Conservation (phyloP, 92 coral and sea anemone species). For the Parazoanthus swiftii region DNA sequence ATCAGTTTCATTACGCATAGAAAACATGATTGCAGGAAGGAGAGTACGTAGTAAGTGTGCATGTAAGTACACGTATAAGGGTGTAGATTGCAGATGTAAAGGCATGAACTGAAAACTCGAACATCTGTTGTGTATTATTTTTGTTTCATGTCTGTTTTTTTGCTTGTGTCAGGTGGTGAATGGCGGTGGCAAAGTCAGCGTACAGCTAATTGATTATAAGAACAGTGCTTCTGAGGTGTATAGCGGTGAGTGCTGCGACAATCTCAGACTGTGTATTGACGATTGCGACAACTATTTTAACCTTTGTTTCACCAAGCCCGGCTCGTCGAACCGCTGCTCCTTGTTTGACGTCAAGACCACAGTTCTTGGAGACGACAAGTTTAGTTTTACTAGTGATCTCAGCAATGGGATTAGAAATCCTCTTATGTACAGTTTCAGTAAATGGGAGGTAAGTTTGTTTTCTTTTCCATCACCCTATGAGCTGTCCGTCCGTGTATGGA, state of each 20-base stretch:
- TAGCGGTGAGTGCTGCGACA: slow-evolving; percentile 71
- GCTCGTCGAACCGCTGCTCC: slow-evolving; percentile 48
- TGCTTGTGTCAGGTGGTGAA: slow-evolving; percentile 34
- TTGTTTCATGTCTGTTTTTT: neutral
- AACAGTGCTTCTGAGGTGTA: slow-evolving; percentile 49
- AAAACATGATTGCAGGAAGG: too few relatives aligned
- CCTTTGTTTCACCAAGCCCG: slow-evolving; percentile 57
- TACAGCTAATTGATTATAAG: slow-evolving; percentile 55
- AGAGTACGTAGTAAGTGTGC: too few relatives aligned
- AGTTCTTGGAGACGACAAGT: slow-evolving; percentile 56
- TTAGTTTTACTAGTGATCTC: slow-evolving; percentile 57
- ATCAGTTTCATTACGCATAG: too few relatives aligned
- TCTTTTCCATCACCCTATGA: neutral
- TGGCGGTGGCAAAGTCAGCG: slow-evolving; percentile 55
- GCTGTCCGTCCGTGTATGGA: too few relatives aligned
- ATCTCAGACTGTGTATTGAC: slow-evolving; percentile 40
- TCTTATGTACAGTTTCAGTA: slow-evolving; percentile 45
- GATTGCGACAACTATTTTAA: slow-evolving; percentile 65
- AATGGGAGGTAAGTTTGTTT: slow-evolving; percentile 56
- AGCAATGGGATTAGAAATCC: slow-evolving; percentile 70
- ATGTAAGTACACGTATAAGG: too few relatives aligned
- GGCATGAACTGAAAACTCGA: neutral
- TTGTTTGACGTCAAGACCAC: slow-evolving; percentile 48
- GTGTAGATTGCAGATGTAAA: too few relatives aligned
- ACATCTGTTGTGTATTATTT: neutral